phyloP scores from a whole-genome alignment of 2,113 vertebrate species.

The Tamias sibiricus region DNA sequence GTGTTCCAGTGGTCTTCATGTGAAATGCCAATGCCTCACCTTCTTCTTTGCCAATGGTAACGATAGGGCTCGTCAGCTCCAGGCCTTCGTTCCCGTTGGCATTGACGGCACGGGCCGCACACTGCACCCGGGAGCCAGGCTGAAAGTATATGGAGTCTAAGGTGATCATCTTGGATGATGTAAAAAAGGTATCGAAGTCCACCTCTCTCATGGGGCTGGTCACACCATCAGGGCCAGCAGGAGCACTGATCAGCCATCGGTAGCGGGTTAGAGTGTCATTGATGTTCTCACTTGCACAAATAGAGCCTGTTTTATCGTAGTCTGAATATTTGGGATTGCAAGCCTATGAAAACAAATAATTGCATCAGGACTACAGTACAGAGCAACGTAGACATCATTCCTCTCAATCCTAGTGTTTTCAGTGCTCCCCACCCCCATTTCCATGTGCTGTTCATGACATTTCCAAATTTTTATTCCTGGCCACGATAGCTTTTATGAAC shows the following conservation, averaged over 20 bases:
- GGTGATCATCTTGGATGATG: conserved; percentile 95
- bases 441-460: background rate
- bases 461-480: background rate
- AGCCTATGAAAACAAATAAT: conserved; percentile 86
- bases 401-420: background rate
- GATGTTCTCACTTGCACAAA: conserved; percentile 95
- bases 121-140: conserved; percentile 95
- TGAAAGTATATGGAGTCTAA: conserved; percentile 98
- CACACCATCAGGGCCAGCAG: conserved; percentile 92
- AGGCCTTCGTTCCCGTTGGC: conserved; percentile 92
- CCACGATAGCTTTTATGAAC: background rate
- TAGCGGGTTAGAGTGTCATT: conserved; percentile 94
- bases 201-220: conserved; percentile 95
- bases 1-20: accelerated
- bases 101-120: conserved; percentile 94
- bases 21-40: conserved; percentile 85
- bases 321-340: conserved; percentile 95
- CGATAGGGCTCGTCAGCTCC: conserved; percentile 92
- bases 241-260: conserved; percentile 95
- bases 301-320: conserved; percentile 94
- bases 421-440: accelerated
- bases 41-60: conserved; percentile 91
- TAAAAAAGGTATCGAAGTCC: conserved; percentile 97
- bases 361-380: background rate
- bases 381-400: background rate